These are phyloP conservation scores for Rafetus swinhoei DNA, from an alignment of 2,113 vertebrate species.

Conservation along the genomic window DNA sequence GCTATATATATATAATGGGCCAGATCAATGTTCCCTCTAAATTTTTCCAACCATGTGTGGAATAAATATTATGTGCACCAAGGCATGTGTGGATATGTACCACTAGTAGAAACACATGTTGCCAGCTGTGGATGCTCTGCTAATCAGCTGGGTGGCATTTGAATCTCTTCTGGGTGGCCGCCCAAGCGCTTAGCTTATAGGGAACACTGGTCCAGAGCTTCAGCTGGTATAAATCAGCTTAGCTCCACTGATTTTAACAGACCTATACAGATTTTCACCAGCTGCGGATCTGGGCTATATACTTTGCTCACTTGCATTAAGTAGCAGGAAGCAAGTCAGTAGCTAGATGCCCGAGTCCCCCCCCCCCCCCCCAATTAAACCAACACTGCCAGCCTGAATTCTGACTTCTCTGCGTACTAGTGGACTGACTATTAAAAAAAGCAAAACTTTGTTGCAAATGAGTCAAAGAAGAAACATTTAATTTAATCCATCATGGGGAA, in stretches of 20 bases:
- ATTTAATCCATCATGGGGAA: not conserved
- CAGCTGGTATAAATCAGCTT: not conserved
- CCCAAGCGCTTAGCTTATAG: too few relatives aligned
- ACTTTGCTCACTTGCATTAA: not conserved
- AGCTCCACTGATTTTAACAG: not conserved
- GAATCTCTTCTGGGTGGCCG: too few relatives aligned
- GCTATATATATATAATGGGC: not conserved
- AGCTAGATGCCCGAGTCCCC: not conserved
- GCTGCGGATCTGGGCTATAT: not conserved
- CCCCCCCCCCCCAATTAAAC: accelerated
- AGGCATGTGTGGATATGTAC: too few relatives aligned
- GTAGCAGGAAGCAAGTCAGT: not conserved
- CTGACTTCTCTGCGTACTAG: not conserved
- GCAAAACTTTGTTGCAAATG: not conserved
- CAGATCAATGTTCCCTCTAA: not conserved
- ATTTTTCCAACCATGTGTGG: too few relatives aligned
- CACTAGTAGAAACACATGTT: too few relatives aligned
- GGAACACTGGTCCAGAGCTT: not conserved
- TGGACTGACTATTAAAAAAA: not conserved
- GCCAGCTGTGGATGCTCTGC: too few relatives aligned
- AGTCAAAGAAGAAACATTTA: accelerated
- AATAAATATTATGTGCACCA: too few relatives aligned
- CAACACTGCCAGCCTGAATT: not conserved
- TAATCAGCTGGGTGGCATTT: too few relatives aligned
- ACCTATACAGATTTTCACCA: not conserved